Conservation (phyloP, 1,140 invertebrate species). For the Drosophila nebulosa region DNA sequence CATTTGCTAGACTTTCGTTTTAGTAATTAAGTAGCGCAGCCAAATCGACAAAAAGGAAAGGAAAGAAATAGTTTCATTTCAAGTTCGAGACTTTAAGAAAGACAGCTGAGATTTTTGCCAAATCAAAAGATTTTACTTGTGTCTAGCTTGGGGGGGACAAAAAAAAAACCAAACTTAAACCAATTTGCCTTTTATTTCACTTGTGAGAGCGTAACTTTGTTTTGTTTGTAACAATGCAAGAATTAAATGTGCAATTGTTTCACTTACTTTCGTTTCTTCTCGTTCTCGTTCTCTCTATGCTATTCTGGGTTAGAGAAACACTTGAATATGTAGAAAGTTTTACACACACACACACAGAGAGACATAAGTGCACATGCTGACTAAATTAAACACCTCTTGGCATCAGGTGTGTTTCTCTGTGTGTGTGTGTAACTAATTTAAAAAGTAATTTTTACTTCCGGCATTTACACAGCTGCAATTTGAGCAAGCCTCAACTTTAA, state of each 20-base stretch:
- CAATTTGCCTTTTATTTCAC: constrained; percentile 64
- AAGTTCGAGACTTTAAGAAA: too few relatives aligned
- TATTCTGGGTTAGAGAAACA: constrained; percentile 1
- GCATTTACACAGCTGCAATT: constrained; percentile 71
- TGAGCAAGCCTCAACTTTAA: constrained; percentile 23
- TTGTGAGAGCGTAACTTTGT: constrained; percentile 15
- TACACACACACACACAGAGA: constrained; percentile 16
- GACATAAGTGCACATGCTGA: constrained; percentile 25
- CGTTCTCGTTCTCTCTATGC: not conserved
- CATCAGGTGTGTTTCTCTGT: constrained; percentile 10
- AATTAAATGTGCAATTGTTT: constrained; percentile 53
- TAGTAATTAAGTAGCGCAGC: constrained; percentile 52
- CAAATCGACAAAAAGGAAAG: constrained; percentile 8
- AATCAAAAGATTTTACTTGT: too few relatives aligned
- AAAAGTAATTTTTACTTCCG: constrained; percentile 78
- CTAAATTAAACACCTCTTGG: constrained; percentile 56
- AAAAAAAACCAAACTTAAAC: too few relatives aligned
- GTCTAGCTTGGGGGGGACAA: too few relatives aligned
- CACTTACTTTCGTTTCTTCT: constrained; percentile 17
- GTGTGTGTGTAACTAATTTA: constrained; percentile 65
- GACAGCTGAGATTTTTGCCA: too few relatives aligned
- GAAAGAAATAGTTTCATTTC: not conserved
- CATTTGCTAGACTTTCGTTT: constrained; percentile 56
- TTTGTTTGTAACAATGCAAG: constrained; percentile 42
- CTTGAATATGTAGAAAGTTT: constrained; percentile 50